These are phyloP conservation scores for Stomorhina lunata DNA, from an alignment of 2,888 invertebrate species.

Conservation along the genomic window DNA sequence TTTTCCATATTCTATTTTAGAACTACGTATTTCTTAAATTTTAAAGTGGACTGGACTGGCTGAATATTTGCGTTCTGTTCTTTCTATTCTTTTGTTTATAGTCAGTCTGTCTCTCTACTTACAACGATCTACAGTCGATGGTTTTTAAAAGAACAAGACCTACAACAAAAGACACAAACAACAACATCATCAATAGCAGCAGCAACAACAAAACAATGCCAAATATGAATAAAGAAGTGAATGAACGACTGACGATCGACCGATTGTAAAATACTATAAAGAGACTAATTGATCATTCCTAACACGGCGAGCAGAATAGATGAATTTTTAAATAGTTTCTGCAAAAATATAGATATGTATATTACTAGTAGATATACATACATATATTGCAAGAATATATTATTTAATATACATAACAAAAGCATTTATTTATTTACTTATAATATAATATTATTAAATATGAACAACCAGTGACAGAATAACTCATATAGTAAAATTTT, in stretches of 20 bases:
- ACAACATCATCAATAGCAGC: slow-evolving; percentile 20
- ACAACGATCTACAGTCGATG: slow-evolving; percentile 19
- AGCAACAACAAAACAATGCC: slow-evolving; percentile 27
- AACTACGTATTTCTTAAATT: slow-evolving; percentile 2
- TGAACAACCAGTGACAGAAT: slow-evolving; percentile 19
- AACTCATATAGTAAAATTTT: slow-evolving; percentile 6
- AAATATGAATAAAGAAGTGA: slow-evolving; percentile 54
- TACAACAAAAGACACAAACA: slow-evolving; percentile 25
- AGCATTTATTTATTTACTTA: not conserved
- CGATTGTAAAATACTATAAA: slow-evolving; percentile 39
- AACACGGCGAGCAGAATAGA: slow-evolving; percentile 44
- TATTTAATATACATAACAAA: no score
- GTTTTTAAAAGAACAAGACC: not conserved
- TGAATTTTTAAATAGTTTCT: slow-evolving; percentile 35
- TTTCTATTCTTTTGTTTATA: slow-evolving; percentile 27
- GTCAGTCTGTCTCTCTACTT: slow-evolving; percentile 2
- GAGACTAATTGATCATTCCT: slow-evolving; percentile 59
- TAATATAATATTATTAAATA: not conserved
- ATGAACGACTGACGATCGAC: slow-evolving; percentile 41
- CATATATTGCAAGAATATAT: not conserved
- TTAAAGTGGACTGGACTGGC: slow-evolving; percentile 7
- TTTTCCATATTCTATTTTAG: not conserved
- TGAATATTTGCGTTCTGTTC: no score
- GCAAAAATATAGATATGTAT: not conserved
- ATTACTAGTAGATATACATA: not conserved